Base-by-base conservation (phyloP, 2,113 vertebrate species). In the Indri indri region DNA sequence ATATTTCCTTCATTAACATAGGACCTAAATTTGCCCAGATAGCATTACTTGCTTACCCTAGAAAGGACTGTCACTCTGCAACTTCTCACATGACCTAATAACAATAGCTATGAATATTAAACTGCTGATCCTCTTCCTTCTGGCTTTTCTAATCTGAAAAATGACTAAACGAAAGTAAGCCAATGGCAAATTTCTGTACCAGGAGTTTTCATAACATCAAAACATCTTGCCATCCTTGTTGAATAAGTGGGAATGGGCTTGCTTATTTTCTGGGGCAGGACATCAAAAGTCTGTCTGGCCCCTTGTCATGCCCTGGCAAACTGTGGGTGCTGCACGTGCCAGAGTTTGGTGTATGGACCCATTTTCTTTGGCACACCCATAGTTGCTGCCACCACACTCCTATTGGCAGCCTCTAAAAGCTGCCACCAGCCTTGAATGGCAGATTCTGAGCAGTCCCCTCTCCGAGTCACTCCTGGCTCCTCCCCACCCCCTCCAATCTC, bases 101-200 rank as follows among this genome's bases (percentile, higher is more conserved):
- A 65, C 13, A 37, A 42, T 22, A 63, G 65, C 22, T 83, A 14
- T 71, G 22, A 83, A 40, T 59, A 54, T 87, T 52, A 86, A 68
- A 70, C 6, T 9, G 20, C 77, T 17, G 40, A 27, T 47, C 40
- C 57, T 94, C n/a, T 80, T 52, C 9, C 82, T 50, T 88, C 70
- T 74, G 50, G 37, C 45, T 93, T 93, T 88, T 96, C 77, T 87
- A 88, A 86, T 94, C 63, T 90, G 63, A 94, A 87, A 94, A 94
- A 63, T 63, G 37, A 63, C 45, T 71, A 54, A 61, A 27, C 77
- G 71, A 91, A 79, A 77, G 57, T 47, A 94, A 96, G 54, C 71
- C 90, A 88, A 50, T 57, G 37, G 40, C 73, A 89, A 40, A 89
- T 81, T 79, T 88, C 81, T 94, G 30, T 70, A 76, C 88, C 37